Evolutionary conservation across 2,113 vertebrate genomes (phyloP), one percentile per base, ranked within the genome.

Genomic region (Tichodroma muraria): DNA sequence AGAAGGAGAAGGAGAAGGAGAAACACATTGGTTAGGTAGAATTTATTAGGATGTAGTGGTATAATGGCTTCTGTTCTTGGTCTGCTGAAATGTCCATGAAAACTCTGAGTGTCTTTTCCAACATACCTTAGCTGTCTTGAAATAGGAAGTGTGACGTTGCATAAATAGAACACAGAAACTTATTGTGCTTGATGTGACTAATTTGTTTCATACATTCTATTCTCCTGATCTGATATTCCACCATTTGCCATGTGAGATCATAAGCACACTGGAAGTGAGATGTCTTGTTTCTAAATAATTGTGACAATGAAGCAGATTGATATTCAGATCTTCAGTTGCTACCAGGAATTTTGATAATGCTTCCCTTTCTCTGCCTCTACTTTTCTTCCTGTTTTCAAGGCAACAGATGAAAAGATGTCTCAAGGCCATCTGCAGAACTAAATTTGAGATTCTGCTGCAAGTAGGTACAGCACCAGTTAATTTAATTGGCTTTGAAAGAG

Each of bases 401-500:
- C 35, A 91, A 50, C 27, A 96, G 63, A 90, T 0, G 0, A 85
- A 88, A 91, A 83, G 64, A 80, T 53, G 45, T 93, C 85, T 94
- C 60, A 61, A 90, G 79, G 88, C 72, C 72, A 76, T 86, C 21
- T 90, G 76, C 76, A 80, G 37, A 93, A 93, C 90, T 90, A 91
- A 77, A 93, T 91, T 83, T 88, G 69, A 80, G 85, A 88, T 95
- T 94, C 76, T 37, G 47, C 13, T 56, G 44, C 63, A 93, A 91
- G 37, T 80, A 94, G 68, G 69, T 90, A 7, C 4, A 8, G 28
- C 45, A 59, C 28, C n/a, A 84, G 61, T 76, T 88, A 90, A 96
- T 95, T 95, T 90, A 85, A 96, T 96, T 90, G 83, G 14, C 75
- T 95, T 88, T 81, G 52, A 95, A 93, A 88, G 28, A 94, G 64